Conservation (phyloP, 2,888 invertebrate species). For the Pyrochroa serraticornis region DNA sequence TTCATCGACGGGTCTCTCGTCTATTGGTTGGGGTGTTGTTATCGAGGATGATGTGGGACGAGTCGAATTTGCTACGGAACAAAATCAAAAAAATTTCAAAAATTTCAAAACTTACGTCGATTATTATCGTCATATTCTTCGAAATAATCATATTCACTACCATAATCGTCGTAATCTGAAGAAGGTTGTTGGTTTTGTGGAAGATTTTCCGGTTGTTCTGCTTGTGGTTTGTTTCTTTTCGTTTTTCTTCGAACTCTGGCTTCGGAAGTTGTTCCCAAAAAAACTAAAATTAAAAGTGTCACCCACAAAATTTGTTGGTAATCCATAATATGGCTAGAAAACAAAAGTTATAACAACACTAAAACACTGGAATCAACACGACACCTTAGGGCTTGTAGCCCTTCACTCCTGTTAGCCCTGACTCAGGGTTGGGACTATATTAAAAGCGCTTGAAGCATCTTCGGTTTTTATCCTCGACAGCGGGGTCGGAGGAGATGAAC, state of each 20-base stretch:
- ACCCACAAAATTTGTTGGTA: constrained; percentile 35
- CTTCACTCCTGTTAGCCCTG: constrained; percentile 41
- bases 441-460: constrained; percentile 9
- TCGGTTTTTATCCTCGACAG: constrained; percentile 33
- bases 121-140: constrained; percentile 48
- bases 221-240: constrained; percentile 21
- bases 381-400: constrained; percentile 34
- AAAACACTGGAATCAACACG: constrained; percentile 21
- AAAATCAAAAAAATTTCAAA: background rate
- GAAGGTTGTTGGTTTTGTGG: constrained; percentile 50
- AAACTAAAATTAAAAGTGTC: constrained; percentile 39
- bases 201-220: constrained; percentile 26
- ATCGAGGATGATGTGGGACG: constrained; percentile 8
- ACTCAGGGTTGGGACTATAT: constrained; percentile 45
- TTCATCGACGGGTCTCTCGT: constrained; percentile 46
- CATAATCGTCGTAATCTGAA: constrained; percentile 46
- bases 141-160: constrained; percentile 48
- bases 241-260: constrained; percentile 43
- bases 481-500: constrained; percentile 33
- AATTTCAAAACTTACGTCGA: constrained; percentile 35
- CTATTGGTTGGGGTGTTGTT: constrained; percentile 52
- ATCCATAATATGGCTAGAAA: constrained; percentile 35
- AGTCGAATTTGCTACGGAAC: constrained; percentile 18
- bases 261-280: constrained; percentile 40
- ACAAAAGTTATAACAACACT: background rate